phyloP scores from a whole-genome alignment of 2,113 vertebrate species.

The Sapayoa aenigma region DNA sequence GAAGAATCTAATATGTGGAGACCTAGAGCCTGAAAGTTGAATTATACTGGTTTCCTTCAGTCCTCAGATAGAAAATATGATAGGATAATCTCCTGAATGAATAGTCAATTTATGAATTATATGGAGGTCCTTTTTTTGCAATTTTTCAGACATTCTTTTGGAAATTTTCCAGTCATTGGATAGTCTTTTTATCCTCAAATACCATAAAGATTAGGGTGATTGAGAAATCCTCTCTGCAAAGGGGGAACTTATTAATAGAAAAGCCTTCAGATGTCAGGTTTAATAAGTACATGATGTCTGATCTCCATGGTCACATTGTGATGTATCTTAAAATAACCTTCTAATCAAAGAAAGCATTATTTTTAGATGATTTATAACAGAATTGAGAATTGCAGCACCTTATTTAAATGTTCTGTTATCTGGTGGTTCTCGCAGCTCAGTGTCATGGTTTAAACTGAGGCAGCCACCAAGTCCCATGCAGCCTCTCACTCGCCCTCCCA shows the following conservation, averaged over 20 bases:
- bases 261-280: conserved; percentile 36
- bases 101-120: not conserved
- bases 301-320: not conserved
- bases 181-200: conserved; percentile 6
- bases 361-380: not conserved
- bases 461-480: not conserved
- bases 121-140: not conserved
- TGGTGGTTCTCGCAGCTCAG: not conserved
- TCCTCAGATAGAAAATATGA: not conserved
- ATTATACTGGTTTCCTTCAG: not conserved
- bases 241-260: conserved; percentile 23
- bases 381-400: not conserved
- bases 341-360: not conserved
- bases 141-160: too few species aligned
- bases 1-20: not conserved
- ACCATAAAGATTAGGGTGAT: conserved; percentile 38
- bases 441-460: not conserved
- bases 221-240: conserved; percentile 36
- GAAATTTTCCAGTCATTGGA: conserved; percentile 14
- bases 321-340: not conserved
- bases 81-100: not conserved
- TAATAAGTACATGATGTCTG: not conserved
- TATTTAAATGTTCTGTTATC: not conserved
- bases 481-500: not conserved
- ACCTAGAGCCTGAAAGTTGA: not conserved